Base-by-base conservation (phyloP, 2,113 vertebrate genomes). In the Sphaerodactylus townsendi region DNA sequence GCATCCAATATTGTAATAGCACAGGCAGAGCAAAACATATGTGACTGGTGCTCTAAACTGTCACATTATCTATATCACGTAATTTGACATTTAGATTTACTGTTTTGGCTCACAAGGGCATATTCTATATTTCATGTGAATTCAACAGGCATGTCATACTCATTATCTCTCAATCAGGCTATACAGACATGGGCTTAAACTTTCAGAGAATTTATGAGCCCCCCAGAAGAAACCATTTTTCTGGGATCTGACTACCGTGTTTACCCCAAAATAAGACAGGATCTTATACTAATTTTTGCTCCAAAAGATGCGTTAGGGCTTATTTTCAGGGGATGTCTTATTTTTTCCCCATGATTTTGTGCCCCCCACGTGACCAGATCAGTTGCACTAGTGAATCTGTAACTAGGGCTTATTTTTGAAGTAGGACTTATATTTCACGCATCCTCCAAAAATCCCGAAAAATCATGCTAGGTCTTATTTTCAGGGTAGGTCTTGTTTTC, bases 71-170 rank as follows among this genome's bases (percentile, higher is more conserved):
- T 70, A 15, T 68, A 46, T 5, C 73, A 77, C 23, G 28, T 77
- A 30, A 83, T 77, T 69, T 84, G 73, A 33, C 88, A 89, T 83
- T 83, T 65, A 85, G 72, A 92, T 92, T 92, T 89, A 92, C 62
- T 91, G 81, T 91, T 92, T 93, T 92, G 39, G 83, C 85, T 83
- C 82, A 23, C 70, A 81, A 25, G 88, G 81, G 50, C 53, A 81
- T 33, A 71, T 85, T 89, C 85, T 87, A 86, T 90, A 91, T 92
- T 90, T 71, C 80, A 87, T 69, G 86, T 87, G 83, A 84, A 87
- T 91, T 41, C 82, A 83, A 85, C 35, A 89, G 46, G 80, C 69
- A 79, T 87, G 82, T 76, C 71, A 86, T 68, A 82, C 90, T 88
- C 85, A 82, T 77, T 86, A 85, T 77, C 79, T 81, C 28, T 44